Evolutionary conservation across 37 sponge, comb jelly and placozoan genomes (phyloP), one percentile per base, ranked within the genome.

Genomic region (Corticium candelabrum): DNA sequence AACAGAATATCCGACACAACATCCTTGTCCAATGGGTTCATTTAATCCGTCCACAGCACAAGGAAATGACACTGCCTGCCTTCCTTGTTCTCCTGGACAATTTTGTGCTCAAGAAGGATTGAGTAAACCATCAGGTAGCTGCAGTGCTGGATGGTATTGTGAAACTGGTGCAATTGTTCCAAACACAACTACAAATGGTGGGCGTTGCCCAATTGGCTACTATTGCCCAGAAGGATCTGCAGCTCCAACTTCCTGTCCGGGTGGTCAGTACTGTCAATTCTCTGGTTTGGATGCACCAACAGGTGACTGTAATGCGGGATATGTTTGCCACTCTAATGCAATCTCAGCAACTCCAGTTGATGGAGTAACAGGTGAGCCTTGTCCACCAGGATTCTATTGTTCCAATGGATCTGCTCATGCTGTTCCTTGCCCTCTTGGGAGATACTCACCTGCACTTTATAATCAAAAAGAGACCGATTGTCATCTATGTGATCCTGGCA

Each of bases 301-400:
- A 7, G 84, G 79, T 11, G 37, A 34, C 40, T 83, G 84, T 37
- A 39, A 41, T 30, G 74, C 43, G 3, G 84, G 84, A 2, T 83
- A 83, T 74, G 73, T 74, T 69, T 83, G 84, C 68, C 43, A 37
- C 2, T 78, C 41, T 2, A 37, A 57, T 40, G 36, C 84, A 3
- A 36, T 72, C 32, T 15, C 7, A 29, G 73, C 73, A 29, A 15
- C 7, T 5, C 73, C 73, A 32, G 7, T 29, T 15, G 31, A 15
- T 15, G 33, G 36, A 5, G 73, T 15, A 34, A 70, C 73, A 32
- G 73, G 31, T 29, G 5, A 5, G 7, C 7, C 31, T 4, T 70
- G 73, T 70, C 73, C 73, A 7, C 31, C 73, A 30, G 73, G 73
- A 30, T 4, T 15, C 73, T 70, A 70, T 70, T 70, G 73, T 34